A percentile compares a stretch with the other conserved stretches of the same genome.
Evolutionary conservation across 2,888 invertebrate genomes (phyloP).

Genomic region (Rhagium mordax): DNA sequence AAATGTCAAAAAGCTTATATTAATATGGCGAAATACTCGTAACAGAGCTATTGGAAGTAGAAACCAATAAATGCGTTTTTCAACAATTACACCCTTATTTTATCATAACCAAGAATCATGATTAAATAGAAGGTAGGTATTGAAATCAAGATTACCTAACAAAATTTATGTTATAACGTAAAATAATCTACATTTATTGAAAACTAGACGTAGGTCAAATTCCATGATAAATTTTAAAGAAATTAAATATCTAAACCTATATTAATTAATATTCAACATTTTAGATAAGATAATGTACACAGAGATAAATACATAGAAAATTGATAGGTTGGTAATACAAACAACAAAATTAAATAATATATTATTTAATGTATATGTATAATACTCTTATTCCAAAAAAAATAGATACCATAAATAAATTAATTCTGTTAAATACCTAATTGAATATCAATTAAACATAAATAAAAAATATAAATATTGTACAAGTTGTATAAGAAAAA

Average conservation of each 20-base stretch:
- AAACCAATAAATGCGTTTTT: too few relatives aligned
- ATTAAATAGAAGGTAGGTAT: too few relatives aligned
- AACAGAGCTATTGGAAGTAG: too few relatives aligned
- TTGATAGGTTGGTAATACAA: not conserved
- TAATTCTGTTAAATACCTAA: not conserved
- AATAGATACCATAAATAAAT: not conserved
- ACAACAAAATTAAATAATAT: not conserved
- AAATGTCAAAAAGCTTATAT: too few relatives aligned
- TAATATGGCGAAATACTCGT: too few relatives aligned
- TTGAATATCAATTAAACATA: not conserved
- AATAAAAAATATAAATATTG: not conserved
- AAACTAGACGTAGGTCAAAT: not conserved
- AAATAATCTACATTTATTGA: too few relatives aligned
- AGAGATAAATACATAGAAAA: not conserved
- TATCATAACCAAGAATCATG: too few relatives aligned
- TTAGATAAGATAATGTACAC: not conserved
- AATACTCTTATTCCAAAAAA: not conserved
- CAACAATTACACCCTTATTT: too few relatives aligned
- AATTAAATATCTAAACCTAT: too few relatives aligned
- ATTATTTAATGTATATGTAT: not conserved
- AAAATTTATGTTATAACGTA: too few relatives aligned
- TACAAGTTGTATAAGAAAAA: not conserved
- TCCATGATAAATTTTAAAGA: not conserved
- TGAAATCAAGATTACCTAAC: too few relatives aligned
- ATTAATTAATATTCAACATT: not conserved